Evolutionary conservation across 2,888 invertebrate species (phyloP), one percentile per base, ranked within the genome.

Genomic region (Adela reaumurella): DNA sequence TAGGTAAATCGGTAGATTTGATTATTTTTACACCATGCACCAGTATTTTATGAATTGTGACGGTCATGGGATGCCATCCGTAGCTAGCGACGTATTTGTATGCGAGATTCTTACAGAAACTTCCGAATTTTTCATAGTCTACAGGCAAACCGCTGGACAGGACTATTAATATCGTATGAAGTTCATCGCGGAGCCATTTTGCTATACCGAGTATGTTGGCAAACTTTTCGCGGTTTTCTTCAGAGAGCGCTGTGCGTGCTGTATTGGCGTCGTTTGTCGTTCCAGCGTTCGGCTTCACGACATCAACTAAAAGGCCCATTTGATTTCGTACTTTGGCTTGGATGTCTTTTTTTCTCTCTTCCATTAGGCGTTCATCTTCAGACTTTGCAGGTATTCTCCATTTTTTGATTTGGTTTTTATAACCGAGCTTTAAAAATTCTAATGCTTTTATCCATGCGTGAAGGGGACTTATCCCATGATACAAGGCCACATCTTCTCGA

Each of bases 31-130:
- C 24, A 6, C 24, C 24, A 24, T 24, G 24, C 4, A 24, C 24
- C n/a, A 57, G 51, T 43, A 55, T 50, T 51, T 53, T 57, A 42
- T 55, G 54, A 28, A 59, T 20, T 11, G 56, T 58, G 18, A 56
- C 51, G 45, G 56, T 51, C 58, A 59, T 55, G 43, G 52, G 52
- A 50, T 54, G 47, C 54, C 60, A 60, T 1, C 20, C 19, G 54
- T 59, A 62, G 42, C 57, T 46, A 11, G 54, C 8, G 19, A 62
- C 55, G 51, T 50, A 48, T 11, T 48, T 50, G 24, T 6, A 24
- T 8, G 24, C 24, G 4, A 24, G 8, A 4, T 4, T 8, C 24
- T 24, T 24, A 8, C 24, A 24, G 8, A 19, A 19, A 19, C 16
- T n/a, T 19, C 20, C 48, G 16, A 46, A 51, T 20, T 51, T 49